Evolutionary conservation across 2,888 invertebrate genomes (phyloP).

Genomic region (Scaptomyza polygonia): DNA sequence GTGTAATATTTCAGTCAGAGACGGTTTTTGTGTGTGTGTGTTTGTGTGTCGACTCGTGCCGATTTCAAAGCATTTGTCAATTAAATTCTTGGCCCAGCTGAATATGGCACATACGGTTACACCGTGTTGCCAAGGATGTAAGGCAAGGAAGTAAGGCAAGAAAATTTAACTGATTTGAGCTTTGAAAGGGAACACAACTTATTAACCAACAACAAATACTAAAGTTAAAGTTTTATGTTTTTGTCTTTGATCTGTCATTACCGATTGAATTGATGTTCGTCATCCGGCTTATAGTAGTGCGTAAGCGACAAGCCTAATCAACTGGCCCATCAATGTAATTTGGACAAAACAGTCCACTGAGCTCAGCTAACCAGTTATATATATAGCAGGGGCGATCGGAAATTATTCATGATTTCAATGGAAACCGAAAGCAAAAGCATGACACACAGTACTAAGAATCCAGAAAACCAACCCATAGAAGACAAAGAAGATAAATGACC

Average conservation of each 20-base stretch:
- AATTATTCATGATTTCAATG: slow-evolving; percentile 75
- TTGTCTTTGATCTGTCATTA: too few relatives aligned
- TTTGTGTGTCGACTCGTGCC: not conserved
- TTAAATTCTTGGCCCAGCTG: slow-evolving; percentile 29
- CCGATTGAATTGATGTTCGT: slow-evolving; percentile 16
- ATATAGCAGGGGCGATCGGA: slow-evolving; percentile 46
- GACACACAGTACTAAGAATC: not conserved
- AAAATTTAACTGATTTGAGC: not conserved
- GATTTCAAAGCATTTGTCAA: slow-evolving; percentile 61
- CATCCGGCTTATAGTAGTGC: slow-evolving; percentile 28
- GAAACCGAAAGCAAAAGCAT: slow-evolving; percentile 39
- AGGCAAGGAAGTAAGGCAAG: not conserved
- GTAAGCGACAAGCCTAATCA: slow-evolving; percentile 36
- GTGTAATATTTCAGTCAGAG: slow-evolving; percentile 45
- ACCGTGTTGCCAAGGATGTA: not conserved
- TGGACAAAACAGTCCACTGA: slow-evolving; percentile 39
- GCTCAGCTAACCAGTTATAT: slow-evolving; percentile 20
- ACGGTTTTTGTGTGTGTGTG: slow-evolving; percentile 22
- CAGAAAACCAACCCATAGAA: not conserved
- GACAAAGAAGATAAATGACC: slow-evolving; percentile 73
- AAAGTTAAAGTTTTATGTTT: not conserved
- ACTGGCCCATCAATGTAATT: slow-evolving; percentile 69
- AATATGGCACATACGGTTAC: slow-evolving; percentile 27
- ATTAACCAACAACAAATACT: not conserved
- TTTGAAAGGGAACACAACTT: not conserved